Conservation (phyloP, 2,888 invertebrate genomes). For the Andrena hattorfiana region DNA sequence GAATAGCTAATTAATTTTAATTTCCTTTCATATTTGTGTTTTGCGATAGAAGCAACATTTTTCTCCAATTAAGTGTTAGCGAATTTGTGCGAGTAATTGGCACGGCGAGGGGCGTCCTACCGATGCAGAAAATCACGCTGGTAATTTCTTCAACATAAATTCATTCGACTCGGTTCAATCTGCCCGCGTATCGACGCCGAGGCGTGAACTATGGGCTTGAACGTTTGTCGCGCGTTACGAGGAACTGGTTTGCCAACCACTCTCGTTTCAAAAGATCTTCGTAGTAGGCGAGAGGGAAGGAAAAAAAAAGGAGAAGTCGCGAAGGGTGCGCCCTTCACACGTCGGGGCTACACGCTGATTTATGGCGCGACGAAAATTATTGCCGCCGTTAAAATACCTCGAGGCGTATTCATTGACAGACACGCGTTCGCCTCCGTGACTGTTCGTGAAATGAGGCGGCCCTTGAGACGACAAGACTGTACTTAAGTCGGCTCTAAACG, state of each 20-base stretch:
- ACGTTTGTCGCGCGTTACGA: conserved; percentile 22
- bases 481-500: conserved; percentile 66
- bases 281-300: conserved; percentile 21
- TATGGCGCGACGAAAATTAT: conserved; percentile 78
- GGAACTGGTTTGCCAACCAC: conserved; percentile 43
- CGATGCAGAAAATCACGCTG: not conserved
- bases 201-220: conserved; percentile 14
- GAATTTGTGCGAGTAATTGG: not conserved
- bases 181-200: not conserved
- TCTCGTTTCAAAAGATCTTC: conserved; percentile 39
- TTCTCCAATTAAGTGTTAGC: not conserved
- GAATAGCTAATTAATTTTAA: no score
- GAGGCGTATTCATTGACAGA: conserved; percentile 74
- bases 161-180: conserved; percentile 12
- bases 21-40: no score
- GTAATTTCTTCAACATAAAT: conserved; percentile 10
- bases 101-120: not conserved
- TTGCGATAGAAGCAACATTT: no score
- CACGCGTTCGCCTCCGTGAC: conserved; percentile 49
- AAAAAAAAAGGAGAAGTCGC: conserved; percentile 27
- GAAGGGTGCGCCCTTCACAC: conserved; percentile 61
- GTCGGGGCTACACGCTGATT: conserved; percentile 64
- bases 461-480: conserved; percentile 64
- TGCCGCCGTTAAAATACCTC: conserved; percentile 75
- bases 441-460: conserved; percentile 50